Base-by-base conservation (phyloP, 37 sponge, comb jelly and placozoan species). In the Tethya wilhelma region DNA sequence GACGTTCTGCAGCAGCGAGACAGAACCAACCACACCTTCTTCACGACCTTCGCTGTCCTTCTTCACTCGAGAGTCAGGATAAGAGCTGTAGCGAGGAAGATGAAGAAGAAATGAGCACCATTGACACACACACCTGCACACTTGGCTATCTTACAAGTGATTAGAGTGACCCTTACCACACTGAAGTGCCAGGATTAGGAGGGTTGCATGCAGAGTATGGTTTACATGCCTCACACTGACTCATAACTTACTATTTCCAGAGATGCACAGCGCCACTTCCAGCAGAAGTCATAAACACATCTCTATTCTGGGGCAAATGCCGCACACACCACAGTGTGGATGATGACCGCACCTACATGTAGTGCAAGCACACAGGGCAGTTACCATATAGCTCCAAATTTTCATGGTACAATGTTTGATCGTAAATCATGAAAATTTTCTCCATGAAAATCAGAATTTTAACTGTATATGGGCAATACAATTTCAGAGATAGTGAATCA, bases 301-400 rank as follows among this genome's bases (percentile, higher is more conserved):
- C 99, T 76, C 99, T 90, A 64, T 99, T 99, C 66, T 96, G 97
- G 56, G 99, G 99, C 28, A 96, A 85, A 46, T 99, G 99, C 23
- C 89, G 56, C 11, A 86, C 95, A 73, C 91, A 87, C 99, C 99
- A 99, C 20, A 99, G 74, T 17, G 99, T 99, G 38, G 95, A 90
- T 29, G 80, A 34, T 56, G 92, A 93, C 32, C 74, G 91, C 2
- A 80, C 91, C 97, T 96, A 80, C 8, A 71, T n/a, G 69, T 19
- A 75, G 22, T 14, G 39, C 2, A 7, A n/a, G 62, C 11, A 75
- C 5, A 31, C 29, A 75, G 9, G 23, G n/a, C 31, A 25, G n/a
- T n/a, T n/a, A n/a, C n/a, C n/a, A n/a, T n/a, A n/a, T n/a, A n/a
- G n/a, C n/a, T n/a, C n/a, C n/a, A n/a, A n/a, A n/a, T n/a, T n/a